Conservation (phyloP, 2,888 invertebrate genomes). For the Lasioglossum villosulum region DNA sequence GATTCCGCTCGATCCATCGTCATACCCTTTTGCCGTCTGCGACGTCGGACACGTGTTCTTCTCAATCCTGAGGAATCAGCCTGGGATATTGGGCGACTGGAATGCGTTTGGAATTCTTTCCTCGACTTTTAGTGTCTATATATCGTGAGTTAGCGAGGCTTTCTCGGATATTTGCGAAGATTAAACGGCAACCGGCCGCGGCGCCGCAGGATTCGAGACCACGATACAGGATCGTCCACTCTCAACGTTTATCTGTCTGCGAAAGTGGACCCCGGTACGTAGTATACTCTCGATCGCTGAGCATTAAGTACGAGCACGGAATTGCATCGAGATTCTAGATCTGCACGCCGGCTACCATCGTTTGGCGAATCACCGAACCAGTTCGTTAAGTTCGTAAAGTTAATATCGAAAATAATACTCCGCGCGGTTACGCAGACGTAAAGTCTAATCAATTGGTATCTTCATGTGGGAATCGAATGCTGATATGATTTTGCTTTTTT, state of each 20-base stretch:
- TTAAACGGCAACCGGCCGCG: constrained; percentile 11
- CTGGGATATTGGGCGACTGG: constrained; percentile 46
- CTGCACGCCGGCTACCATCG: neutral
- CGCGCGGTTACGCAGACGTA: neutral
- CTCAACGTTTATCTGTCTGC: neutral
- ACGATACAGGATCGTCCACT: neutral
- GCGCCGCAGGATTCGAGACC: neutral
- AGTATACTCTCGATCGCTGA: neutral
- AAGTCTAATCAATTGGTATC: neutral
- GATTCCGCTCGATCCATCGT: constrained; percentile 60
- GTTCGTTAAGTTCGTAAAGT: neutral
- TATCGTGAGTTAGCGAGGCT: constrained; percentile 45
- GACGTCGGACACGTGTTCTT: constrained; percentile 45
- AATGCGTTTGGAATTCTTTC: constrained; percentile 48
- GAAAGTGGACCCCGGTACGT: neutral
- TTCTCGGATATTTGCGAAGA: constrained; percentile 32
- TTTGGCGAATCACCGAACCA: neutral
- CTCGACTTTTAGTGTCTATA: constrained; percentile 44
- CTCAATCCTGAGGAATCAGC: constrained; percentile 51
- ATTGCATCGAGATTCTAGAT: neutral
- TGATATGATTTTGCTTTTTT: neutral
- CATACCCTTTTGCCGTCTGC: constrained; percentile 45
- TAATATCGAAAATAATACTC: neutral
- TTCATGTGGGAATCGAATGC: neutral
- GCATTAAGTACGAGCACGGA: neutral